Evolutionary conservation across 2,888 invertebrate genomes (phyloP).

Genomic region (Chirona hameri): DNA sequence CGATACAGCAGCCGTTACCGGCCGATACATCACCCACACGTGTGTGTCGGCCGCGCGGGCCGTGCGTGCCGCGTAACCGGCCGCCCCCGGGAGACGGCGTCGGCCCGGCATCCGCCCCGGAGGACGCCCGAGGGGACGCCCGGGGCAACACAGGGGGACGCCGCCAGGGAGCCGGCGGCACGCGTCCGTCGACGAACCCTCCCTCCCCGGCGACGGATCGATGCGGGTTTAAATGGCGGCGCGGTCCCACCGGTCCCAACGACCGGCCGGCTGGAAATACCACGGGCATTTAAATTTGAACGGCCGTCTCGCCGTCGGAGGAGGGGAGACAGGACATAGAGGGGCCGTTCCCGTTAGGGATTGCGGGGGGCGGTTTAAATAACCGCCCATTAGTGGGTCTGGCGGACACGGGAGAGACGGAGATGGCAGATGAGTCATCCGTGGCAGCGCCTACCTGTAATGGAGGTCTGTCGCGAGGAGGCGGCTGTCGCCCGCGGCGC

Average conservation of each 20-base stretch:
- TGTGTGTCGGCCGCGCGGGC: background rate
- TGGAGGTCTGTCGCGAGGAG: background rate
- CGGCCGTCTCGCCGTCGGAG: background rate
- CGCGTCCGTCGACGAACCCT: background rate
- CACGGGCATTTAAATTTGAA: background rate
- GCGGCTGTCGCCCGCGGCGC: background rate
- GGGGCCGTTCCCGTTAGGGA: background rate
- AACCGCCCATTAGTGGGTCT: background rate
- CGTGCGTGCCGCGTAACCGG: no score
- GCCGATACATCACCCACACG: background rate
- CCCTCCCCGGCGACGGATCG: background rate
- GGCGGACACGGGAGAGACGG: background rate
- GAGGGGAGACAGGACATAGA: background rate
- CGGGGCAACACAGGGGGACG: background rate
- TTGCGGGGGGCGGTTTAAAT: background rate
- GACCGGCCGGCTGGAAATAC: background rate
- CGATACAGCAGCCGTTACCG: background rate
- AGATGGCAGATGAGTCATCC: background rate
- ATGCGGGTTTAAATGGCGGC: background rate
- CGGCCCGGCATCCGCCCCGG: background rate
- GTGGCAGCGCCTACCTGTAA: background rate
- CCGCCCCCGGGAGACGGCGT: background rate
- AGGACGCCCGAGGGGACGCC: conserved; percentile 3
- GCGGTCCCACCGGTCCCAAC: no score
- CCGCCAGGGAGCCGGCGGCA: background rate